Evolutionary conservation across 2,888 invertebrate genomes (phyloP).

Genomic region (Sicus ferrugineus): DNA sequence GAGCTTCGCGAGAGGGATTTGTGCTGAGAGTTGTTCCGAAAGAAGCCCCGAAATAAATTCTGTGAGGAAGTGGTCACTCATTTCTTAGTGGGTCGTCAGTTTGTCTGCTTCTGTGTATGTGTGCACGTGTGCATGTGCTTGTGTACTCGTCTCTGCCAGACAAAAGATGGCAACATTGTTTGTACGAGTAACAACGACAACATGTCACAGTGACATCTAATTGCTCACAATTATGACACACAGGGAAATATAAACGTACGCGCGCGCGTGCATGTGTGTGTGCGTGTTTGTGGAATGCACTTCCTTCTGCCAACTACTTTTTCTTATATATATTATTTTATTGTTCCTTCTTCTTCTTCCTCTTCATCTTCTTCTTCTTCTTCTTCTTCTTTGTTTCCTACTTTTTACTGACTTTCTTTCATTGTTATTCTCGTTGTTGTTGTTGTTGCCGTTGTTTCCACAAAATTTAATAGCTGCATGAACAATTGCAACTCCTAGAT

Average conservation of each 20-base stretch:
- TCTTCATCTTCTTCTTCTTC: conserved; percentile 41
- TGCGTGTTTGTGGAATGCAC: background rate
- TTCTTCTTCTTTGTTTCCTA: conserved; percentile 28
- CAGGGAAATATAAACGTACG: conserved; percentile 32
- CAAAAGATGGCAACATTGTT: conserved; percentile 26
- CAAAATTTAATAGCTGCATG: background rate
- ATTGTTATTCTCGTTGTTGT: conserved; percentile 8
- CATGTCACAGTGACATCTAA: conserved; percentile 51
- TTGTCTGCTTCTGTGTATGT: background rate
- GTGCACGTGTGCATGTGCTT: background rate
- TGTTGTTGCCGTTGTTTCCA: background rate
- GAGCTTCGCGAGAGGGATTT: no score
- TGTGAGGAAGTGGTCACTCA: no score
- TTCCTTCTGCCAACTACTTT: background rate
- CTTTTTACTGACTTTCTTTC: background rate
- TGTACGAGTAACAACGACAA: conserved; percentile 35
- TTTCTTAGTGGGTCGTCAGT: no score
- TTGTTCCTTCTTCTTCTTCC: conserved; percentile 37
- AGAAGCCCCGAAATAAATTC: no score
- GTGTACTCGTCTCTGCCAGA: background rate
- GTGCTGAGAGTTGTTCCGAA: no score
- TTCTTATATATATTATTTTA: background rate
- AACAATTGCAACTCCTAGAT: conserved; percentile 26
- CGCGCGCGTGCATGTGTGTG: conserved; percentile 1
- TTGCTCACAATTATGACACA: conserved; percentile 53